Evolutionary conservation across 2,888 invertebrate species (phyloP), one percentile per base, ranked within the genome.

Genomic region (Taphrorychus bicolor): DNA sequence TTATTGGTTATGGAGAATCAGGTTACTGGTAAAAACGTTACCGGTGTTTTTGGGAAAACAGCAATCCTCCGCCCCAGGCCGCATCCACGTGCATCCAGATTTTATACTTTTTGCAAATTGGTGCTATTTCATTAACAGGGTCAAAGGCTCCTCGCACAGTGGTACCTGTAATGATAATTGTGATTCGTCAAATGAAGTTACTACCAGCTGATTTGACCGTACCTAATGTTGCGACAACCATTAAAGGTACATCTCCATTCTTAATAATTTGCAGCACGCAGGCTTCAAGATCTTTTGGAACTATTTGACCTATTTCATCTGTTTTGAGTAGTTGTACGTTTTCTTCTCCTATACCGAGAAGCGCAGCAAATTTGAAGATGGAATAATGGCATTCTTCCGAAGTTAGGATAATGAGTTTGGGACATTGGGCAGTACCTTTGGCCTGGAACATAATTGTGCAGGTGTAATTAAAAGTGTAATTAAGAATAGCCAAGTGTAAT

Each of bases 141-240:
- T 99, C 98, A 82, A 97, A 98, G 0, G 98, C 94, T 1, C 98
- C 98, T 75, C 98, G 88, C 59, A 99, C 98, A 0, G 98, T 99
- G 0, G 98, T 98, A 32, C 87, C 87, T 83, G 72, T 11, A 32
- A 32, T 32, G 11, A 32, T 32, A 32, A 32, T 16, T 3, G 4
- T 5, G 66, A 73, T 54, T 61, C 42, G 16, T 17, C 2, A 52
- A 32, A 32, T 32, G 32, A 32, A 32, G 32, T 5, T n/a, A n/a
- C n/a, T n/a, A n/a, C n/a, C n/a, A n/a, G n/a, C n/a, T 51, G 5
- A 48, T 4, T 48, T 73, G 73, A 80, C n/a, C n/a, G n/a, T n/a
- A n/a, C 81, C 81, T 71, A 81, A 71, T 5, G 85, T 85, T 4
- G 84, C 84, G 14, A 83, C 78, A 0, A 86, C 85, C 71, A 83